phyloP scores from a whole-genome alignment of 2,888 invertebrate genomes.

The Drosophila yooni region DNA sequence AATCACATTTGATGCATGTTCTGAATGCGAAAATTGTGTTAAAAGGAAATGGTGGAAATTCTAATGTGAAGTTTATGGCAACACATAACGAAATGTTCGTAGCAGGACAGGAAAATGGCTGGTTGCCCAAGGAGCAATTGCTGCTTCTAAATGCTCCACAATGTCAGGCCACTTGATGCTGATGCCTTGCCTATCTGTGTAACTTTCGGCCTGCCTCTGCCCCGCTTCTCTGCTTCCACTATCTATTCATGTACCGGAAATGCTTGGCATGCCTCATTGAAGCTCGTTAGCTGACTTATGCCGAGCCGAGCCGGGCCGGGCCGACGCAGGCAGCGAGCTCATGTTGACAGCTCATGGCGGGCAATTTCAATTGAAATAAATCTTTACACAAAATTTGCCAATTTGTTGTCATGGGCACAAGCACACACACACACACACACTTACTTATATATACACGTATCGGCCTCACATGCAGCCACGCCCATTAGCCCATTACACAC shows the following conservation, averaged over 20 bases:
- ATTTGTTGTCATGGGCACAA: constrained; percentile 68
- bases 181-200: not conserved
- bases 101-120: constrained; percentile 55
- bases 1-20: constrained; percentile 36
- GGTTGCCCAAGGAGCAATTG: constrained; percentile 30
- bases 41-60: constrained; percentile 57
- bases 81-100: constrained; percentile 65
- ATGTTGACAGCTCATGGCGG: constrained; percentile 74
- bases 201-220: not conserved
- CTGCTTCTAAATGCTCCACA: constrained; percentile 28
- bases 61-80: constrained; percentile 74
- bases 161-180: constrained; percentile 43
- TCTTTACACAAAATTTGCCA: constrained; percentile 76
- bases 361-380: constrained; percentile 80
- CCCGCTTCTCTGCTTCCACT: not conserved
- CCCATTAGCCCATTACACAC: constrained; percentile 56
- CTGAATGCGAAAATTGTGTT: constrained; percentile 24
- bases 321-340: constrained; percentile 25
- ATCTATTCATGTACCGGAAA: constrained; percentile 61
- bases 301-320: not conserved
- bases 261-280: constrained; percentile 78
- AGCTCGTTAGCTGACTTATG: constrained; percentile 74
- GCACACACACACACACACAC: constrained; percentile 15
- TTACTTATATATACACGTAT: not conserved
- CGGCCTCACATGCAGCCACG: constrained; percentile 27